A percentile compares a stretch with the other conserved stretches of the same genome.
phyloP scores from a whole-genome alignment of 2,797 vertebrate genomes.

The Epinephelus awoara region DNA sequence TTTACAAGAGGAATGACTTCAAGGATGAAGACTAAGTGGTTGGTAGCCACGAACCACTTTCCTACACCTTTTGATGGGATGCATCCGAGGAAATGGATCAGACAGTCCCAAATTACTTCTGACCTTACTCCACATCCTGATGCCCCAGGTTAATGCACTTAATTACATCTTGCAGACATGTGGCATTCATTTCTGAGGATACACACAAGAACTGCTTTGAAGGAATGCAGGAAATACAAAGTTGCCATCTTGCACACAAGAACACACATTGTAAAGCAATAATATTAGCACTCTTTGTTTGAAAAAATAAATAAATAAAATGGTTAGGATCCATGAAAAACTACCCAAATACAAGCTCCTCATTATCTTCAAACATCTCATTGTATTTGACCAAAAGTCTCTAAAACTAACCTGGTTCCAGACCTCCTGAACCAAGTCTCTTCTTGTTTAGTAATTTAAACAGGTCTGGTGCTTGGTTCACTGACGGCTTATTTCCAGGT shows the following conservation, averaged over 20 bases:
- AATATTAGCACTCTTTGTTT: no score
- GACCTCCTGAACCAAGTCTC: not conserved
- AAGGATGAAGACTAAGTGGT: not conserved
- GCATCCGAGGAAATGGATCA: not conserved
- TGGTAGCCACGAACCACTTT: not conserved
- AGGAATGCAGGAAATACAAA: no score
- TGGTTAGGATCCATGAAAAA: no score
- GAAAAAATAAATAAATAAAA: no score
- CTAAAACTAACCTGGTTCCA: not conserved
- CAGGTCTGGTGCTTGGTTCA: not conserved
- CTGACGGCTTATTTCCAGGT: not conserved
- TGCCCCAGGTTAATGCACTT: conserved; percentile 4
- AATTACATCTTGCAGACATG: no score
- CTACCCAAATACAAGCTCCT: no score
- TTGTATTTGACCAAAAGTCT: no score
- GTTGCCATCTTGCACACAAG: no score
- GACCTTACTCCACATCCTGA: not conserved
- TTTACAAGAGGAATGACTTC: not conserved
- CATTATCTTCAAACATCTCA: no score
- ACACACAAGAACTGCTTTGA: no score
- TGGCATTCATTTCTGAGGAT: no score
- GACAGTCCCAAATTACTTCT: not conserved
- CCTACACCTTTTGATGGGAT: not conserved
- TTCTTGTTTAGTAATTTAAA: not conserved
- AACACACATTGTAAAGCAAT: no score